A percentile compares a stretch with the other conserved stretches of the same genome.
phyloP scores from a whole-genome alignment of 2,888 invertebrate genomes.

The Conistra vaccinii region DNA sequence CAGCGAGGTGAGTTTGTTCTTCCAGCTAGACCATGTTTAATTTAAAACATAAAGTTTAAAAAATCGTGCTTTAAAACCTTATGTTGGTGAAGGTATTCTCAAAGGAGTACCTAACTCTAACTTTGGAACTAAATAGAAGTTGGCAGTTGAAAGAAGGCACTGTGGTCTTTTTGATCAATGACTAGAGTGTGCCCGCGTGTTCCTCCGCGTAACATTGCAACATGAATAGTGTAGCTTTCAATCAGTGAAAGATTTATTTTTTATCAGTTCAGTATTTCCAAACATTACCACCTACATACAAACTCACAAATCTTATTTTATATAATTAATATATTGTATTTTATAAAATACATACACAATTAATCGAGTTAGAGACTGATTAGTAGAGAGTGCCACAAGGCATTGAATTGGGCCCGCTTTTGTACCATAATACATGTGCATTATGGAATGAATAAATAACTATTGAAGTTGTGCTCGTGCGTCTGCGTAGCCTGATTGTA shows the following conservation, averaged over 20 bases:
- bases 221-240: too few relatives aligned
- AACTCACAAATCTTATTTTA: too few relatives aligned
- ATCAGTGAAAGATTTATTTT: too few relatives aligned
- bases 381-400: constrained; percentile 10
- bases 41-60: constrained; percentile 8
- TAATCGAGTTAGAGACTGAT: neutral
- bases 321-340: too few relatives aligned
- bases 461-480: neutral
- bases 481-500: constrained; percentile 9
- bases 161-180: too few relatives aligned
- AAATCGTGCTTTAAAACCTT: neutral
- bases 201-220: too few relatives aligned
- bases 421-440: neutral
- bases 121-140: neutral
- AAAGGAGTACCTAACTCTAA: too few relatives aligned
- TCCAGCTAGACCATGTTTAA: constrained; percentile 10
- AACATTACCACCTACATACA: too few relatives aligned
- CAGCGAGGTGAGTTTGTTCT: constrained; percentile 2
- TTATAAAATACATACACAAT: too few relatives aligned
- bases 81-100: neutral
- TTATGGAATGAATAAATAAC: neutral
- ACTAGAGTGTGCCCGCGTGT: too few relatives aligned
- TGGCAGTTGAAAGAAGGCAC: neutral
- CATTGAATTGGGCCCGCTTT: neutral
- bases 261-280: too few relatives aligned